Evolutionary conservation across 2,113 vertebrate genomes (phyloP).

Genomic region (Ranitomeya imitator): DNA sequence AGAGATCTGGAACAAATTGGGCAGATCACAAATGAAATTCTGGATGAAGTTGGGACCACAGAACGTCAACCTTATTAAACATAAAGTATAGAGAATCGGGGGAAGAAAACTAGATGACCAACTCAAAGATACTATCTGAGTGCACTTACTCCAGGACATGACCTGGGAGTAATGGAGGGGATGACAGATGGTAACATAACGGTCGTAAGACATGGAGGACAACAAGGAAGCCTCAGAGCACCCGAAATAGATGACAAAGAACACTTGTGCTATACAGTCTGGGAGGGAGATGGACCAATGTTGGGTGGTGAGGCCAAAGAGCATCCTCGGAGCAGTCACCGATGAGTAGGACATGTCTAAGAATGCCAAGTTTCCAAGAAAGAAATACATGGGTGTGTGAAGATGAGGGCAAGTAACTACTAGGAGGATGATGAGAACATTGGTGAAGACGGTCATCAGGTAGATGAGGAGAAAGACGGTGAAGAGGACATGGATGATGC

Average conservation of each 20-base stretch:
- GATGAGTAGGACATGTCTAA: too few species aligned
- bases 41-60: constrained; percentile 18
- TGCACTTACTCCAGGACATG: too few species aligned
- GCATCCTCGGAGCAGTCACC: too few species aligned
- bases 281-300: too few species aligned
- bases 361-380: background rate
- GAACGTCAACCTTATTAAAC: background rate
- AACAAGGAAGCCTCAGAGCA: constrained; percentile 56
- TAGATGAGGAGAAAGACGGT: constrained; percentile 54
- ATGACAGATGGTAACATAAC: constrained; percentile 58
- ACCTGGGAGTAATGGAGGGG: constrained; percentile 54
- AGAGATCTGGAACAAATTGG: constrained; percentile 59
- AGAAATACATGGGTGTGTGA: constrained; percentile 27
- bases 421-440: constrained; percentile 55
- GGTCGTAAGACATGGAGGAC: constrained; percentile 62
- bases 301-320: too few species aligned
- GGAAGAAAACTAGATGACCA: background rate
- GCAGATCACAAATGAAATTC: constrained; percentile 62
- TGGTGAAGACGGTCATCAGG: constrained; percentile 50
- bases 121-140: background rate
- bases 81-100: background rate
- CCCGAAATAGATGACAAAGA: constrained; percentile 56
- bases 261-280: constrained; percentile 57
- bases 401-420: constrained; percentile 30
- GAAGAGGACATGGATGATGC: constrained; percentile 51